Conservation (phyloP, 2,113 vertebrate species). For the Promerops cafer region DNA sequence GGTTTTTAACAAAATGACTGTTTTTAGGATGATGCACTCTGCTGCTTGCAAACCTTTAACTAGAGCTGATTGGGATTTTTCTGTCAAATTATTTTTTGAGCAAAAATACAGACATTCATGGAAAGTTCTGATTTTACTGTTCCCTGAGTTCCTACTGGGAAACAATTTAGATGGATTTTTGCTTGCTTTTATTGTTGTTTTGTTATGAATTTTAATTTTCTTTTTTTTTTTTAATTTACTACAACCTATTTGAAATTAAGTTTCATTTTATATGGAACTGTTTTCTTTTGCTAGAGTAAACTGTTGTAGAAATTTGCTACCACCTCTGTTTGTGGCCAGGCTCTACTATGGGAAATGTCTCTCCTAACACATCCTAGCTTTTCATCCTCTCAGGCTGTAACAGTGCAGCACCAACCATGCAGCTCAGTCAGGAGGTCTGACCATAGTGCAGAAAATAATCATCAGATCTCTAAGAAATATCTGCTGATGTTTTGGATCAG, state of each 20-base stretch:
- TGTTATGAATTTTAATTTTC: not conserved
- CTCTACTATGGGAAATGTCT: not conserved
- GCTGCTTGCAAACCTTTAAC: not conserved
- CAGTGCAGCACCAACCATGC: fast-evolving
- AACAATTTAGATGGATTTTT: not conserved
- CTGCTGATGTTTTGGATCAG: not conserved
- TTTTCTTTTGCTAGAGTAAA: not conserved
- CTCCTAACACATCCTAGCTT: not conserved
- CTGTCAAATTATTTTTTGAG: not conserved
- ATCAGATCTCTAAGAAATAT: not conserved
- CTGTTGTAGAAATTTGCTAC: not conserved
- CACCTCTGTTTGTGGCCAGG: not conserved
- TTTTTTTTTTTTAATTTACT: not conserved
- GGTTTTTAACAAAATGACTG: not conserved
- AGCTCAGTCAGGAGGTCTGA: not conserved
- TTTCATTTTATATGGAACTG: not conserved
- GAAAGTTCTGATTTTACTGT: not conserved
- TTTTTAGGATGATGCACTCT: not conserved
- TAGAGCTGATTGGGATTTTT: not conserved
- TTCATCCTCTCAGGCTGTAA: not conserved
- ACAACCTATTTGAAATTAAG: not conserved
- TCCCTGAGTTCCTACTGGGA: not conserved
- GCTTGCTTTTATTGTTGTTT: not conserved
- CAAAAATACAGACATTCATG: not conserved
- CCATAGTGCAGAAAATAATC: not conserved